A percentile compares a stretch with the other conserved stretches of the same genome.
Evolutionary conservation across 2,888 invertebrate genomes (phyloP).

Genomic region (Lithophane ornitopus): DNA sequence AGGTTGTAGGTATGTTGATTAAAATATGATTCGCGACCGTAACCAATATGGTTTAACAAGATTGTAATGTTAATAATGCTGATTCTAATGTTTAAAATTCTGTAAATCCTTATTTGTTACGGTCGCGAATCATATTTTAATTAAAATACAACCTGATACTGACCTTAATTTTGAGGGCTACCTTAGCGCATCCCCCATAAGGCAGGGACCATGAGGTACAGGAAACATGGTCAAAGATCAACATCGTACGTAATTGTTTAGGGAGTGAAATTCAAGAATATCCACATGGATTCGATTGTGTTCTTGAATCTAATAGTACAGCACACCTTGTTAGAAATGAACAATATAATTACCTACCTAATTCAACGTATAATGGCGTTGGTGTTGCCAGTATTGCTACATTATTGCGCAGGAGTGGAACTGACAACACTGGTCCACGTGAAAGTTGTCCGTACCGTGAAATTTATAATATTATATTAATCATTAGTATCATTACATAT

Average conservation of each 20-base stretch:
- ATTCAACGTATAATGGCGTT: constrained; percentile 61
- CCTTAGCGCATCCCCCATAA: too few species aligned
- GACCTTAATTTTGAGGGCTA: too few species aligned
- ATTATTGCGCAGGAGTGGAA: constrained; percentile 64
- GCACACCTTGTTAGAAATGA: constrained; percentile 32
- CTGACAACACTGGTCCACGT: constrained; percentile 56
- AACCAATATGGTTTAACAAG: too few species aligned
- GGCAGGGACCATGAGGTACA: neutral
- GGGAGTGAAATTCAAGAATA: constrained; percentile 16
- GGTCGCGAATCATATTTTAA: too few species aligned
- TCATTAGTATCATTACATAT: constrained; percentile 54
- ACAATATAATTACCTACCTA: constrained; percentile 54
- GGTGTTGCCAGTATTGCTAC: constrained; percentile 57
- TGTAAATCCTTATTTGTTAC: too few species aligned
- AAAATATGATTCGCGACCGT: too few species aligned
- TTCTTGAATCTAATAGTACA: constrained; percentile 30
- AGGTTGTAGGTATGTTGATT: too few species aligned
- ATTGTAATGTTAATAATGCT: too few species aligned
- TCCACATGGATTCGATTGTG: neutral
- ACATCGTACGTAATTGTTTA: constrained; percentile 13
- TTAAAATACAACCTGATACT: too few species aligned
- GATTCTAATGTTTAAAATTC: too few species aligned
- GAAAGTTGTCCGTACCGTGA: constrained; percentile 63
- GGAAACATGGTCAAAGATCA: neutral
- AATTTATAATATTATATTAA: constrained; percentile 62